Percentiles rank a stretch among this genome's conserved stretches.
Evolutionary conservation across 2,888 invertebrate species (phyloP).

Genomic region (Callosobruchus maculatus): DNA sequence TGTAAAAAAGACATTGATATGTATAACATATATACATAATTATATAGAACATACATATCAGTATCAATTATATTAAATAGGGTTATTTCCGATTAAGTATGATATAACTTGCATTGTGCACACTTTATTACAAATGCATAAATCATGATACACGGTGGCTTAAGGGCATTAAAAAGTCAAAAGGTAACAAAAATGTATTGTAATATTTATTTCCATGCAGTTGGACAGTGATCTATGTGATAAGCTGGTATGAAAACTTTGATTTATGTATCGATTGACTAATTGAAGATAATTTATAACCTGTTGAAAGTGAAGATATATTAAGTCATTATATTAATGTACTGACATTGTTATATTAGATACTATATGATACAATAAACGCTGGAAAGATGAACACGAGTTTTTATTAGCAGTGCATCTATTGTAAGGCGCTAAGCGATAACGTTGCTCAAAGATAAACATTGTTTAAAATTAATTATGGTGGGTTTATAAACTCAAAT

Average conservation of each 20-base stretch:
- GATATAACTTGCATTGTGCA: background rate
- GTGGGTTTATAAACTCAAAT: too few relatives aligned
- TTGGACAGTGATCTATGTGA: background rate
- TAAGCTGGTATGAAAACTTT: background rate
- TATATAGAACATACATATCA: too few relatives aligned
- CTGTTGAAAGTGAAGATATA: background rate
- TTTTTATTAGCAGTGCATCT: too few relatives aligned
- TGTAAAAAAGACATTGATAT: too few relatives aligned
- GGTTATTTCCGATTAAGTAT: background rate
- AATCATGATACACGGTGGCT: background rate
- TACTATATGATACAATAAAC: background rate
- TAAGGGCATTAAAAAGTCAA: background rate
- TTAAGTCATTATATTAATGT: slow-evolving; percentile 30
- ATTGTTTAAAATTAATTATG: too few relatives aligned
- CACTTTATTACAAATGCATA: background rate
- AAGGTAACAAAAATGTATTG: background rate
- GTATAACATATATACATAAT: background rate
- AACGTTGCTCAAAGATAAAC: too few relatives aligned
- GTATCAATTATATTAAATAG: background rate
- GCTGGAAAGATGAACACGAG: background rate
- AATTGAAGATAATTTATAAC: background rate
- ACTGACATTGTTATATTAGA: slow-evolving; percentile 33
- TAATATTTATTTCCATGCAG: background rate
- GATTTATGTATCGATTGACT: background rate
- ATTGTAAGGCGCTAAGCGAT: too few relatives aligned